Percentiles rank a stretch among this genome's conserved stretches.
These are phyloP conservation scores for Cyclina sinensis DNA, from an alignment of 1,140 invertebrate species.

Conservation along the genomic window DNA sequence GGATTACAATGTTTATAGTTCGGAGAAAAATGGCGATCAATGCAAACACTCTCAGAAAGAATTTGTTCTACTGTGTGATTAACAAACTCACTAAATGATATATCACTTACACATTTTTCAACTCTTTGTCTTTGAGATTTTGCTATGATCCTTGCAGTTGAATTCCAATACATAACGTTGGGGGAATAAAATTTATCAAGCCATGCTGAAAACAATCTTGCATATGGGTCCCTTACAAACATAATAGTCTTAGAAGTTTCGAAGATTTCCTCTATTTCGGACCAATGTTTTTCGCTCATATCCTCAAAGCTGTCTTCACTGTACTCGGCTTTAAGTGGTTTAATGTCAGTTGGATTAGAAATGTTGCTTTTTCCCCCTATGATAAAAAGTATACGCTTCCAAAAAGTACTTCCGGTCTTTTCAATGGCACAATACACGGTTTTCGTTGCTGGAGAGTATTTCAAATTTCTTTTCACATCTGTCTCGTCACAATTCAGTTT, in stretches of 20 bases:
- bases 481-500: not conserved
- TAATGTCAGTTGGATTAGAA: not conserved
- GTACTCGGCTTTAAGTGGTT: not conserved
- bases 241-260: not conserved
- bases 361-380: not conserved
- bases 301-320: not conserved
- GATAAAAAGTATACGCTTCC: not conserved
- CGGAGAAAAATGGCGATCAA: constrained; percentile 46
- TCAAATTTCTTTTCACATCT: not conserved
- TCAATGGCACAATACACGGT: not conserved
- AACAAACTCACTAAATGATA: constrained; percentile 54
- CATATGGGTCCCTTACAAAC: constrained; percentile 56
- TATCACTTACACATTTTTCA: constrained; percentile 25
- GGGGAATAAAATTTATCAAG: constrained; percentile 60
- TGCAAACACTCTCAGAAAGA: not conserved
- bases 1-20: constrained; percentile 49
- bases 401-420: constrained; percentile 12
- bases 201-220: constrained; percentile 56
- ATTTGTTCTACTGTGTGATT: not conserved
- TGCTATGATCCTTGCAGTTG: not conserved
- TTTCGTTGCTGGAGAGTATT: not conserved
- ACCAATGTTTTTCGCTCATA: not conserved
- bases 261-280: not conserved
- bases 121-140: not conserved
- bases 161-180: constrained; percentile 49